Evolutionary conservation across 2,797 vertebrate species (phyloP).

Genomic region (Choloepus didactylus): DNA sequence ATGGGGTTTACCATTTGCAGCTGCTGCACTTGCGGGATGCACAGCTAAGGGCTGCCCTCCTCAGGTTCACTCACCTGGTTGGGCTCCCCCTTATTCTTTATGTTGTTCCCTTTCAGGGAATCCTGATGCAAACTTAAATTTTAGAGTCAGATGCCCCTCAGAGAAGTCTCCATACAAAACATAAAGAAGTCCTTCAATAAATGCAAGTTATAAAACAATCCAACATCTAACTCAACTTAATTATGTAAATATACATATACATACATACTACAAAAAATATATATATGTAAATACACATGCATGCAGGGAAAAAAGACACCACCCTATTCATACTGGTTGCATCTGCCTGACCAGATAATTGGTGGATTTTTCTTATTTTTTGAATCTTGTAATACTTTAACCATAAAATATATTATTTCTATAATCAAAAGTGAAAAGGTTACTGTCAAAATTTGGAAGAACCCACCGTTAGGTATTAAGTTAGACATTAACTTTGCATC

Average conservation of each 20-base stretch:
- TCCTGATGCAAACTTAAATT: neutral
- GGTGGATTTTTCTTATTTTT: neutral
- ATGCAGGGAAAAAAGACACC: neutral
- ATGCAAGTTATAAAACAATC: too few relatives aligned
- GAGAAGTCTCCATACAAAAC: neutral
- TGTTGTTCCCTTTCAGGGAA: neutral
- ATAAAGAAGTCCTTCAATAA: neutral
- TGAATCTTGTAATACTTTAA: neutral
- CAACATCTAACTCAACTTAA: too few relatives aligned
- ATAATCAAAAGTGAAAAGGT: neutral
- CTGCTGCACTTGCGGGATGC: neutral
- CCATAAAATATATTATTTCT: neutral
- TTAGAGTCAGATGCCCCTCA: neutral
- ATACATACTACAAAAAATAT: too few relatives aligned
- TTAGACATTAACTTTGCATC: neutral
- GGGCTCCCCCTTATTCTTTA: neutral
- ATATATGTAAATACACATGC: too few relatives aligned
- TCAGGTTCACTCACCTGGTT: neutral
- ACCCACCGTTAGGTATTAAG: neutral
- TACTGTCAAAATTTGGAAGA: neutral
- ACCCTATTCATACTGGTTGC: neutral
- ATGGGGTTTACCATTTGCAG: too few relatives aligned
- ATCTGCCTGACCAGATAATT: neutral
- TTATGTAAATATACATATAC: too few relatives aligned
- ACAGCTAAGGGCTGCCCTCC: neutral